Base-by-base conservation (phyloP, 1,140 invertebrate genomes). In the Cataglyphis hispanica region DNA sequence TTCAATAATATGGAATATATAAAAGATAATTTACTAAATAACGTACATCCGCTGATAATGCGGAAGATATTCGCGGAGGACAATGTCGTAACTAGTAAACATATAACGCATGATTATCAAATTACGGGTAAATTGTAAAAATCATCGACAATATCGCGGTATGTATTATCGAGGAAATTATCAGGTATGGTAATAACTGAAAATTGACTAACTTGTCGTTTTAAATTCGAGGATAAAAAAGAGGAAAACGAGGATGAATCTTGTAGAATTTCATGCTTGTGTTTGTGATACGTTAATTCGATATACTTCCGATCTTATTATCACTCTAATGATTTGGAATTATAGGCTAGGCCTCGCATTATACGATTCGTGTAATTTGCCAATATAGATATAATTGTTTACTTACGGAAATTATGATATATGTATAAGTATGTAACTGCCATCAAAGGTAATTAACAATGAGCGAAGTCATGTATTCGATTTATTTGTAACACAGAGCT, bases 281-380 rank as follows among this genome's bases (percentile, higher is more conserved):
- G 31, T 43, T 67, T 69, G 63, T 25, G 61, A 43, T 58, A 40
- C 25, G 27, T n/a, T 58, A 60, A 83, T 83, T 83, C 43, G 37
- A 74, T 83, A 74, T 83, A 74, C 27, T 43, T 72, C 64, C 77
- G 77, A 61, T 74, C 67, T 13, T 22, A 81, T 81, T 72, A 46
- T 25, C 37, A 8, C 8, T 25, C 37, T 83, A 83, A 83, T 83
- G 27, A 74, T 27, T 60, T 22, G 37, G 27, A 1, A 83, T 83
- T 74, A 50, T n/a, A 69, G 25, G 31, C 19, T 25, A 27, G 50
- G 19, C 19, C 43, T 72, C 27, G 37, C 6, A 53, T 69, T 31
- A 16, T 10, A 7, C 50, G 66, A 72, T 37, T 31, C 63, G n/a
- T 60, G 25, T 56, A 74, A 72, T 74, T 83, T 60, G 25, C 11